Evolutionary conservation across 1,140 invertebrate species (phyloP).

Genomic region (Pteromalus puparum): DNA sequence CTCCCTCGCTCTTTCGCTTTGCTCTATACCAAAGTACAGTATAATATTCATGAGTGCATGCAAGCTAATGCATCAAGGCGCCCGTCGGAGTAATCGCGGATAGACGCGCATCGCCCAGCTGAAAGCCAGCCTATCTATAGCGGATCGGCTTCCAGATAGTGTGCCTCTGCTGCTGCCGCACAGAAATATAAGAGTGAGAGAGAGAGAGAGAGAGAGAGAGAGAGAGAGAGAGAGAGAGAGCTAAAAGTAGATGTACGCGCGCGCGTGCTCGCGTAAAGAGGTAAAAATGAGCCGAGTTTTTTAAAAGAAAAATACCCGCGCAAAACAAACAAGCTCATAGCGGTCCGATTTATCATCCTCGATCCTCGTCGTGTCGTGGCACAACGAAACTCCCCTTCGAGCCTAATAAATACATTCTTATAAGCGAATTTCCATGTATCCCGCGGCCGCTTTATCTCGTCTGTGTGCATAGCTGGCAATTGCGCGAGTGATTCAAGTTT

Average conservation of each 20-base stretch:
- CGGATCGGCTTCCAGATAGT: conserved; percentile 35
- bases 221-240: conserved; percentile 7
- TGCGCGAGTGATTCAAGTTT: neutral
- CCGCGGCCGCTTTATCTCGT: neutral
- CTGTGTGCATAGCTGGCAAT: neutral
- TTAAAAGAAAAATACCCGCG: neutral
- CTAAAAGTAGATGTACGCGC: neutral
- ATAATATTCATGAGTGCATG: conserved; percentile 72
- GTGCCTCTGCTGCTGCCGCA: neutral
- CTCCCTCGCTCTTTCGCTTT: conserved; percentile 56
- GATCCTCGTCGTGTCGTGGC: neutral
- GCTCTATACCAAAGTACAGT: conserved; percentile 64
- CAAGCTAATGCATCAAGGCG: conserved; percentile 70
- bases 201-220: neutral
- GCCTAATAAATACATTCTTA: conserved; percentile 21
- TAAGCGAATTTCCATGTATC: neutral
- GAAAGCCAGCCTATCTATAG: conserved; percentile 36
- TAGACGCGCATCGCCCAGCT: conserved; percentile 47
- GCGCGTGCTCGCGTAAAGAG: neutral
- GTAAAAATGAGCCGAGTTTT: neutral
- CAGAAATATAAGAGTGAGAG: neutral
- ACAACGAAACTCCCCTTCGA: too few species aligned
- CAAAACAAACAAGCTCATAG: neutral
- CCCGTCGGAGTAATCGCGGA: conserved; percentile 62
- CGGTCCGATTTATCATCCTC: conserved; percentile 55